Base-by-base conservation (phyloP, 2,113 vertebrate species). In the Poecilia latipinna region DNA sequence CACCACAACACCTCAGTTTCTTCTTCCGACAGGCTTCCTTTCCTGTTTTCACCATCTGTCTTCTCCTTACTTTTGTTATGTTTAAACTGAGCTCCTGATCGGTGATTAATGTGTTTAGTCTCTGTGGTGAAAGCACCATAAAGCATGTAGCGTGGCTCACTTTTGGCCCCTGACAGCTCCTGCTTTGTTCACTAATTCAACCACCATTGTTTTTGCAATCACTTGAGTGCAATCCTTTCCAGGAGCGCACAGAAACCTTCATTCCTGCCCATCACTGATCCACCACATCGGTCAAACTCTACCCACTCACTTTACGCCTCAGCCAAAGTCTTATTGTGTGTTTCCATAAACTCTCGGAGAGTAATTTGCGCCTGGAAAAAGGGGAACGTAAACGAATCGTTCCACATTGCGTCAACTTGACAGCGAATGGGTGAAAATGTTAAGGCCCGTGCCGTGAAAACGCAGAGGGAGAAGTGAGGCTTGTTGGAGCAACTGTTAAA, bases 71-170 rank as follows among this genome's bases (percentile, higher is more conserved):
- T 62, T 68, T 29, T 75, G 74, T 86, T 75, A 76, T 82, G 82
- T 82, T 74, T 70, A 60, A 74, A 61, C 64, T 67, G 24, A 51
- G 63, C 61, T 71, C 75, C 63, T 70, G 35, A 61, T 78, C 68
- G 12, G n/a, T 82, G 87, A 85, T 86, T 62, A 76, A 82, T 89
- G 73, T 89, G 87, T 90, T 91, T 90, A 89, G 87, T 84, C 78
- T 89, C 54, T 28, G 69, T 62, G 42, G 70, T 74, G 78, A 92
- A 86, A 88, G 85, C 70, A 62, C 72, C 67, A 77, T 80, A 76
- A 87, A 83, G 66, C 78, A 86, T 87, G 71, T 61, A 54, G 79
- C 67, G 65, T 68, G 71, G 80, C 81, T 61, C 80, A 84, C 73
- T 65, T 37, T 61, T 78, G 76, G 78, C 73, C 51, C 28, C 44